Evolutionary conservation across 2,797 vertebrate genomes (phyloP).

Genomic region (Amphiprion clarkii): DNA sequence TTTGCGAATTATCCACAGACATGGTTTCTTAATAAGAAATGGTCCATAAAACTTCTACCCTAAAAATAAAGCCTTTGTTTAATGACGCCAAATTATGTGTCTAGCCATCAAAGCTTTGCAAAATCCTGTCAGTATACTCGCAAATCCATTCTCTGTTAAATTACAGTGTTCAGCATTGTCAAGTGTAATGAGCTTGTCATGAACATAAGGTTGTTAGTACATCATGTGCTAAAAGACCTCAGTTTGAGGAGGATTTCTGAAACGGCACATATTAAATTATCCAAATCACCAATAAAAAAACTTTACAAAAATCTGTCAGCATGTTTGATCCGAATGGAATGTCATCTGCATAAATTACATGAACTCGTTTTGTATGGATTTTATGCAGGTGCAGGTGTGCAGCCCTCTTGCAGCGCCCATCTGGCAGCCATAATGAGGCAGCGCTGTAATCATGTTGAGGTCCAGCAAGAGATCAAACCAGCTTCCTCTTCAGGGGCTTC

Average conservation of each 20-base stretch:
- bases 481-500: not conserved
- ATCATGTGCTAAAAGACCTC: not conserved
- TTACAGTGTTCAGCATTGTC: not conserved
- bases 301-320: slow-evolving; percentile 6
- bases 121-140: slow-evolving; percentile 28
- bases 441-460: slow-evolving; percentile 41
- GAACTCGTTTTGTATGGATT: not conserved
- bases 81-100: slow-evolving; percentile 45
- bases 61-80: slow-evolving; percentile 50
- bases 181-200: not conserved
- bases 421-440: slow-evolving; percentile 53
- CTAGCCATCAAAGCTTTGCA: slow-evolving; percentile 32
- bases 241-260: not conserved
- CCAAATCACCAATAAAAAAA: not conserved
- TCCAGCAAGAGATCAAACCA: slow-evolving; percentile 26
- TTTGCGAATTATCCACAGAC: slow-evolving; percentile 52
- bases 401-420: slow-evolving; percentile 30
- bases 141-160: slow-evolving; percentile 18
- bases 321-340: slow-evolving; percentile 25
- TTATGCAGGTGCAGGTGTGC: slow-evolving; percentile 52
- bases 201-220: slow-evolving; percentile 7
- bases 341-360: slow-evolving; percentile 36
- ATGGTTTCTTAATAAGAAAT: slow-evolving; percentile 58
- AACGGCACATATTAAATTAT: slow-evolving; percentile 7
- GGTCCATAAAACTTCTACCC: slow-evolving; percentile 35